A percentile compares a stretch with the other conserved stretches of the same genome.
Evolutionary conservation across 2,888 invertebrate species (phyloP).

Genomic region (Clostera curtula): DNA sequence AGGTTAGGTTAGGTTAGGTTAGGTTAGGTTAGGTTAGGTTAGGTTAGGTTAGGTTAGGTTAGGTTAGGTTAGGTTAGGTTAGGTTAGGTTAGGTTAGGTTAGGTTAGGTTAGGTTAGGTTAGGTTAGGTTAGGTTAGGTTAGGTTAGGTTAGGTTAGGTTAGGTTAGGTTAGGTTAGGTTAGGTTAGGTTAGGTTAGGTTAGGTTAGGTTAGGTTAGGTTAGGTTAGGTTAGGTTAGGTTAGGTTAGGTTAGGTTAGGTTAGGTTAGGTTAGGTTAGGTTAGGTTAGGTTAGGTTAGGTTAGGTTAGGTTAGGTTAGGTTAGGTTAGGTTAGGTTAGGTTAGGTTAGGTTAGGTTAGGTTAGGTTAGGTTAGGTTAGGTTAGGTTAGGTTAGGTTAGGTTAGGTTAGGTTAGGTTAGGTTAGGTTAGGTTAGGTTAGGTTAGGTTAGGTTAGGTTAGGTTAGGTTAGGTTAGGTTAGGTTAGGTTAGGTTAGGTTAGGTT

Average conservation of each 20-base stretch:
- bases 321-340: slow-evolving; percentile 8
- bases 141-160: slow-evolving; percentile 5
- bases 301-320: slow-evolving; percentile 7
- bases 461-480: slow-evolving; percentile 4
- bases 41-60: slow-evolving; percentile 5
- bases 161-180: slow-evolving; percentile 5
- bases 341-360: slow-evolving; percentile 8
- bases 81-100: slow-evolving; percentile 5
- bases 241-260: slow-evolving; percentile 6
- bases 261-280: slow-evolving; percentile 7
- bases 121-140: slow-evolving; percentile 5
- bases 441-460: slow-evolving; percentile 7
- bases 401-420: slow-evolving; percentile 8
- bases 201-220: slow-evolving; percentile 5
- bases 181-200: slow-evolving; percentile 5
- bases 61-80: slow-evolving; percentile 5
- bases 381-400: slow-evolving; percentile 8
- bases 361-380: slow-evolving; percentile 8
- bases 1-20: too few relatives aligned
- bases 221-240: slow-evolving; percentile 5
- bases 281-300: slow-evolving; percentile 8
- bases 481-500: slow-evolving; percentile 3
- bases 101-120: slow-evolving; percentile 5
- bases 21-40: slow-evolving; percentile 5
- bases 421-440: slow-evolving; percentile 8